Evolutionary conservation across 1,140 invertebrate genomes (phyloP).

Genomic region (Piezodorus guildinii): DNA sequence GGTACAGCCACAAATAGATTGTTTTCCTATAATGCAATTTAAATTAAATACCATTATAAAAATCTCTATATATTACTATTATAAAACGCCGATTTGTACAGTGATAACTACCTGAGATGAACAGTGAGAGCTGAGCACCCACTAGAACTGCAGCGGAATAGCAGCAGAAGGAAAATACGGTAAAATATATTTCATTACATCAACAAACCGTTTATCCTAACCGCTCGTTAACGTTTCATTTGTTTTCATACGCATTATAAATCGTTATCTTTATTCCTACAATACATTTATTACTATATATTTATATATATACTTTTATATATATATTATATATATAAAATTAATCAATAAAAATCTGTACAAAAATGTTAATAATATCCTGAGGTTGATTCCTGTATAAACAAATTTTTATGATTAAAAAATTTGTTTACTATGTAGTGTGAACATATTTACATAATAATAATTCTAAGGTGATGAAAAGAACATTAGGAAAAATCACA

Average conservation of each 20-base stretch:
- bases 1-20: slow-evolving; percentile 23
- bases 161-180: slow-evolving; percentile 14
- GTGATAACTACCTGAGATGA: slow-evolving; percentile 20
- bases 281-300: slow-evolving; percentile 9
- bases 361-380: slow-evolving; percentile 17
- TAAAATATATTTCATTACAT: slow-evolving; percentile 2
- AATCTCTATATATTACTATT: slow-evolving; percentile 13
- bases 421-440: not conserved
- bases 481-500: not conserved
- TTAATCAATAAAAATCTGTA: slow-evolving; percentile 17
- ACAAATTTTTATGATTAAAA: slow-evolving; percentile 5
- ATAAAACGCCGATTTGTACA: slow-evolving; percentile 19
- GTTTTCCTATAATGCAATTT: slow-evolving; percentile 2
- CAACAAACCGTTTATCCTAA: slow-evolving; percentile 12
- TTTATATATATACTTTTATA: slow-evolving; percentile 14
- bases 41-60: slow-evolving; percentile 21
- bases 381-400: slow-evolving; percentile 16
- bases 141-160: slow-evolving; percentile 6
- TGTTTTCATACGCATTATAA: slow-evolving; percentile 6
- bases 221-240: not conserved
- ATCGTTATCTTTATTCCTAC: slow-evolving; percentile 10
- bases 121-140: slow-evolving; percentile 2
- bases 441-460: slow-evolving; percentile 4
- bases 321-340: slow-evolving; percentile 18
- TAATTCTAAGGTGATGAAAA: not conserved